phyloP scores from a whole-genome alignment of 2,797 vertebrate genomes.

The Syngnathus acus region DNA sequence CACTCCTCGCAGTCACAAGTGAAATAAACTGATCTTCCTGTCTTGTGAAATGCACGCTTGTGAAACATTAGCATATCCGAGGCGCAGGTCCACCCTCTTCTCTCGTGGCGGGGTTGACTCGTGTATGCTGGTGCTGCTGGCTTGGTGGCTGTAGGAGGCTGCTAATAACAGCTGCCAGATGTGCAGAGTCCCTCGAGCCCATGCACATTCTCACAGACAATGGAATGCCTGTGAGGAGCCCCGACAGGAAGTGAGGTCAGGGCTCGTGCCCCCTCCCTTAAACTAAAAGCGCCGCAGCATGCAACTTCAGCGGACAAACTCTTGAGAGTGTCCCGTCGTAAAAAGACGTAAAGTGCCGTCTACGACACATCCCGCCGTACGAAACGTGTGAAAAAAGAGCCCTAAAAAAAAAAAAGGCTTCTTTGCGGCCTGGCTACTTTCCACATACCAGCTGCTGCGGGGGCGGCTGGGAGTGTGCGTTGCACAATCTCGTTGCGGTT shows the following conservation, averaged over 20 bases:
- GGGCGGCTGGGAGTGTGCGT: conserved; percentile 27
- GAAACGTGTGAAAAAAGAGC: conserved; percentile 13
- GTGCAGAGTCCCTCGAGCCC: conserved; percentile 67
- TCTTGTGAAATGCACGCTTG: conserved; percentile 6
- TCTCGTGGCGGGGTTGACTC: conserved; percentile 17
- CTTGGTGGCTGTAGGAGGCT: conserved; percentile 32
- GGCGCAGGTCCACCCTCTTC: conserved; percentile 41
- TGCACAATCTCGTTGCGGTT: conserved; percentile 33
- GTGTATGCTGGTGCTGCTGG: conserved; percentile 2
- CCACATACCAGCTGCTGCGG: conserved; percentile 29
- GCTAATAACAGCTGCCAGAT: conserved; percentile 78
- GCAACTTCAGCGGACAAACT: conserved; percentile 32
- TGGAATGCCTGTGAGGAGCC: conserved; percentile 74
- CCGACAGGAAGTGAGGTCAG: conserved; percentile 77
- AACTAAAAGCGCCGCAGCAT: conserved; percentile 48
- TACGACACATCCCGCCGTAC: conserved; percentile 6
- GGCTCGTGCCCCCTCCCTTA: conserved; percentile 66
- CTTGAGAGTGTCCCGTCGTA: conserved; percentile 51
- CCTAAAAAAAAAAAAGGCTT: conserved; percentile 19
- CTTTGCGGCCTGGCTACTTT: conserved; percentile 21
- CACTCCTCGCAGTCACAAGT: background rate
- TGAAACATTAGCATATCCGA: conserved; percentile 30
- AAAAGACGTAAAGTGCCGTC: conserved; percentile 43
- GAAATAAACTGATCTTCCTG: background rate
- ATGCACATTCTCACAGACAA: conserved; percentile 78